Percentiles rank a stretch among this genome's conserved stretches.
phyloP scores from a whole-genome alignment of 2,797 vertebrate genomes.

The Lacerta viridis region DNA sequence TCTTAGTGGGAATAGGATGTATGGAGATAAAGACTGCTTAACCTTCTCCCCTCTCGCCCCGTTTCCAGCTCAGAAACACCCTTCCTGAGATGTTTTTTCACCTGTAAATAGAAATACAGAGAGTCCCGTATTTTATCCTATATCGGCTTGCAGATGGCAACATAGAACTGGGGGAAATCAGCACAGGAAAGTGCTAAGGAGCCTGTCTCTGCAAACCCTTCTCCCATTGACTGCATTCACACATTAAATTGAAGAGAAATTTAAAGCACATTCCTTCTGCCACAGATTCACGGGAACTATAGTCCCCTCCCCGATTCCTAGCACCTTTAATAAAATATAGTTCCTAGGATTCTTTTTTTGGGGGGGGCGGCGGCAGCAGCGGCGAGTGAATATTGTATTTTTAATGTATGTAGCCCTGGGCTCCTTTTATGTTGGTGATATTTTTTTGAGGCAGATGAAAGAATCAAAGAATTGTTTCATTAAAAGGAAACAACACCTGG shows the following conservation, averaged over 20 bases:
- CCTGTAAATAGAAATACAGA: not conserved
- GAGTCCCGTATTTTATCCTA: not conserved
- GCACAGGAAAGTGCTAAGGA: not conserved
- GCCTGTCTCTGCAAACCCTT: not conserved
- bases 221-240: not conserved
- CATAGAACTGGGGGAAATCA: not conserved
- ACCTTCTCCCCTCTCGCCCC: not conserved
- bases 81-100: not conserved
- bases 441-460: not conserved
- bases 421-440: not conserved
- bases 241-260: too few relatives aligned
- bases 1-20: not conserved
- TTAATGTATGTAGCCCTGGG: not conserved
- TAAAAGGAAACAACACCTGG: not conserved
- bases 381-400: too few relatives aligned
- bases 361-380: accelerated
- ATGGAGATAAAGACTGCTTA: not conserved
- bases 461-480: not conserved
- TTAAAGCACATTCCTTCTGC: too few relatives aligned
- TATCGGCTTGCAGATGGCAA: not conserved
- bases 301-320: too few relatives aligned
- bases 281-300: too few relatives aligned
- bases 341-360: too few relatives aligned
- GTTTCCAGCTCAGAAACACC: not conserved
- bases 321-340: too few relatives aligned